These are phyloP conservation scores for Kryphioiulus occultus DNA, from an alignment of 2,888 invertebrate genomes.

Conservation along the genomic window DNA sequence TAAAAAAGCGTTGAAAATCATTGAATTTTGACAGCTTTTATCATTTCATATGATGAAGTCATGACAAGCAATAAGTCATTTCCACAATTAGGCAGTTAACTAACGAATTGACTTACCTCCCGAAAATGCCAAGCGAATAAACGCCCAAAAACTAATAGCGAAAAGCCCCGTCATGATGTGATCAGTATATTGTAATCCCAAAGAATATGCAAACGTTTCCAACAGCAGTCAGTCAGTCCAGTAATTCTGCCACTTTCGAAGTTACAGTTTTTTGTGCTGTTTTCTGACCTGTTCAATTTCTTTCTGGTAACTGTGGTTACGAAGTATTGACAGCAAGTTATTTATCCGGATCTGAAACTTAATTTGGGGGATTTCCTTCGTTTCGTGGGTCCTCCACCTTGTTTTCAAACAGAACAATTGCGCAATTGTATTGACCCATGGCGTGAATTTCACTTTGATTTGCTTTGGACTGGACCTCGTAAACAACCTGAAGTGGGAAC, in stretches of 20 bases:
- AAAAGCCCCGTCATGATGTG: neutral
- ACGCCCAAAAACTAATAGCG: neutral
- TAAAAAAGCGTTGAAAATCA: neutral
- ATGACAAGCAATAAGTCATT: no score
- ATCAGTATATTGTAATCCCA: neutral
- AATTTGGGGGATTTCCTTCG: neutral
- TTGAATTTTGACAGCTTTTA: neutral
- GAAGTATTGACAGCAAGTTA: neutral
- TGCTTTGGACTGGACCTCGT: neutral
- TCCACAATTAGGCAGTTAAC: neutral
- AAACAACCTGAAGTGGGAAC: neutral
- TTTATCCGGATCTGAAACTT: neutral
- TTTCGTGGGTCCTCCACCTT: neutral
- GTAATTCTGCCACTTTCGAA: neutral
- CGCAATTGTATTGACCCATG: slow-evolving; percentile 20
- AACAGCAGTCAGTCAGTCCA: neutral
- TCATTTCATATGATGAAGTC: neutral
- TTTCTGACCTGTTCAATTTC: neutral
- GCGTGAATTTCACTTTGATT: neutral
- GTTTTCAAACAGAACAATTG: neutral
- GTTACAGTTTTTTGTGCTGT: neutral
- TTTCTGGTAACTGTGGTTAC: neutral
- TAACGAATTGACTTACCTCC: neutral
- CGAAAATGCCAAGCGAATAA: neutral
- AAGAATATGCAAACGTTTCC: neutral